These are phyloP conservation scores for Corydoras maculifer DNA, from an alignment of 2,113 vertebrate genomes.

Conservation along the genomic window DNA sequence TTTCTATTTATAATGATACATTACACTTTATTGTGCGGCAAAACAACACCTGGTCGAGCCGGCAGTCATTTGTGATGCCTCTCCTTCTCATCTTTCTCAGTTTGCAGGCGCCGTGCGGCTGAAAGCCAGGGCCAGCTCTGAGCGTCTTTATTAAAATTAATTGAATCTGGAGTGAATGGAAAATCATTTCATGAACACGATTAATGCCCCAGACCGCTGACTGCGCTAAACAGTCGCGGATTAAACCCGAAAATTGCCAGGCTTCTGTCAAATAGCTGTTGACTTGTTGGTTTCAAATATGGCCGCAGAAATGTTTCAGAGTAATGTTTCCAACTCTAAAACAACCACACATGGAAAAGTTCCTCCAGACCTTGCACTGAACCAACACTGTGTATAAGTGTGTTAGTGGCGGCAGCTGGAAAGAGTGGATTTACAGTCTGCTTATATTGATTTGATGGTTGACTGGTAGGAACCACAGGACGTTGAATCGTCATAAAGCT, in stretches of 20 bases:
- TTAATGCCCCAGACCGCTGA: constrained; percentile 19
- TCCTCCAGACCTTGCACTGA: constrained; percentile 2
- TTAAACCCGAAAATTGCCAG: constrained; percentile 23
- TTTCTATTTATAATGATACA: constrained; percentile 18
- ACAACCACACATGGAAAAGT: not conserved
- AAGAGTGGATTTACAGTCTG: not conserved
- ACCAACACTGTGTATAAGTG: constrained; percentile 5
- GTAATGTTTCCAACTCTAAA: constrained; percentile 7
- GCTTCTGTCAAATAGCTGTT: constrained; percentile 4
- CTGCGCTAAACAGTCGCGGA: constrained; percentile 9
- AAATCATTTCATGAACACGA: constrained; percentile 24
- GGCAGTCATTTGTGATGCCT: constrained; percentile 1
- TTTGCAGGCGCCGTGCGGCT: constrained; percentile 3
- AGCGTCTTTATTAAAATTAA: constrained; percentile 19
- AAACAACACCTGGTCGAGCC: constrained; percentile 20
- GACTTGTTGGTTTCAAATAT: constrained; percentile 14
- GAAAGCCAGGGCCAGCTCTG: constrained; percentile 4
- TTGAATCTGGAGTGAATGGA: constrained; percentile 20
- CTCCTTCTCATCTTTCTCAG: constrained; percentile 4
- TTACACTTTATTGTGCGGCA: constrained; percentile 1
- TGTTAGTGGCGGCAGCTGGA: constrained; percentile 15
- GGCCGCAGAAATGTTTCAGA: constrained; percentile 10
- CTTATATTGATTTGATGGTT: constrained; percentile 11
- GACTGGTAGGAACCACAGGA: not conserved
- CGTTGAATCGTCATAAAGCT: too few relatives aligned